phyloP scores from a whole-genome alignment of 2,113 vertebrate species.

The Geococcyx californianus region DNA sequence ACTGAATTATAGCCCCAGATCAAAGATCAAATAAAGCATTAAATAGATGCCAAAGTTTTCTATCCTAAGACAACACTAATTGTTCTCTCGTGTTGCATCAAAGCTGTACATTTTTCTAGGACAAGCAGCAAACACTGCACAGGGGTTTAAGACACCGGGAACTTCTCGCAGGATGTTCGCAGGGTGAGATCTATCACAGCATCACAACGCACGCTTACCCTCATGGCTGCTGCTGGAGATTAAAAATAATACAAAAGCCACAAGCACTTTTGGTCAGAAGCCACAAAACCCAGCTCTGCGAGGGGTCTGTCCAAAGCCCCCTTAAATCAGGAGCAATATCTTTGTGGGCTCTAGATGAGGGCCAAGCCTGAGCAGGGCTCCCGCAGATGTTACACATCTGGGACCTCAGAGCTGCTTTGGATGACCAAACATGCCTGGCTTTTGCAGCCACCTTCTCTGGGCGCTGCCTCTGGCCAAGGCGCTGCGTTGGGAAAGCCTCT shows the following conservation, averaged over 20 bases:
- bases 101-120: not conserved
- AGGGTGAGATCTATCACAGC: too few relatives aligned
- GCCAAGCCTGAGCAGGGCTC: not conserved
- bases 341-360: not conserved
- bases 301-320: not conserved
- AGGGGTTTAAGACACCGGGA: rapidly evolving
- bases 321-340: not conserved
- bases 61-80: not conserved
- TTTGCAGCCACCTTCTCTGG: not conserved
- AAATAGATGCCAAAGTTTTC: not conserved
- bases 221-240: not conserved
- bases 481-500: not conserved
- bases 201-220: not conserved
- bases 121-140: not conserved
- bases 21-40: not conserved
- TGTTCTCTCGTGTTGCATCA: not conserved
- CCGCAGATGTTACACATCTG: too few relatives aligned
- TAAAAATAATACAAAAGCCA: not conserved
- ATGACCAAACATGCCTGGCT: not conserved
- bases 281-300: not conserved
- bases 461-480: not conserved
- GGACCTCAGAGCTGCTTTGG: not conserved
- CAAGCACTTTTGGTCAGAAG: not conserved
- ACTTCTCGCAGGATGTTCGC: too few relatives aligned
- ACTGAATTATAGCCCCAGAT: not conserved